These are phyloP conservation scores for Morone chrysops DNA, from an alignment of 2,113 vertebrate genomes.

Conservation along the genomic window DNA sequence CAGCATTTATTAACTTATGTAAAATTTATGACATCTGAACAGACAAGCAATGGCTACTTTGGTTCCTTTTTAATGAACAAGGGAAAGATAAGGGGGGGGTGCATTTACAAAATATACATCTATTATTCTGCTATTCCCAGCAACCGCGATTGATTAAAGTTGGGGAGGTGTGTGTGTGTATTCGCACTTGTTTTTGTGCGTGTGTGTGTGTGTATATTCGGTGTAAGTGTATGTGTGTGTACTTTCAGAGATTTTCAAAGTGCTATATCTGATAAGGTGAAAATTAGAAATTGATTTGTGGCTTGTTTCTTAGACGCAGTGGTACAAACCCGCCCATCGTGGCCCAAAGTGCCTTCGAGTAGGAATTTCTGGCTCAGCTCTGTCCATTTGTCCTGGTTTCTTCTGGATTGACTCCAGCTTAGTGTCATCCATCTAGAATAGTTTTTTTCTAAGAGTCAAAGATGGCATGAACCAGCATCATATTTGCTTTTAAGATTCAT, in stretches of 20 bases:
- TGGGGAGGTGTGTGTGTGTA: not conserved
- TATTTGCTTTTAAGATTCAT: conserved; percentile 21
- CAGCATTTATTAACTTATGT: conserved; percentile 47
- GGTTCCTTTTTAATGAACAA: conserved; percentile 59
- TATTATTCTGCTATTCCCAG: conserved; percentile 20
- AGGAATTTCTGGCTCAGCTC: conserved; percentile 17
- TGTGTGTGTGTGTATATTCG: conserved; percentile 2
- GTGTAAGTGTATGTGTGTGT: not conserved
- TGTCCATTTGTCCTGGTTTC: conserved; percentile 30
- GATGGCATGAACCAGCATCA: conserved; percentile 14
- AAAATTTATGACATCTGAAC: conserved; percentile 53
- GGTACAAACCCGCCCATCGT: conserved; percentile 18
- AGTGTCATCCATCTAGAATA: not conserved
- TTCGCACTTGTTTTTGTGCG: not conserved
- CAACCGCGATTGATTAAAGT: conserved; percentile 16
- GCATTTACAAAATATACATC: conserved; percentile 73
- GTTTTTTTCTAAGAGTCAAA: conserved; percentile 16
- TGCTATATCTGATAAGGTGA: conserved; percentile 51
- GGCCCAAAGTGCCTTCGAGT: conserved; percentile 56
- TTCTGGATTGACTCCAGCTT: conserved; percentile 10
- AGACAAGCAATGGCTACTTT: conserved; percentile 66
- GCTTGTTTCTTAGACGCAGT: conserved; percentile 55
- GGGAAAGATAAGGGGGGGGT: conserved; percentile 14
- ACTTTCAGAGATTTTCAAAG: conserved; percentile 54
- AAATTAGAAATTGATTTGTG: conserved; percentile 52